Percentiles rank a stretch among this genome's conserved stretches.
These are phyloP conservation scores for Ochropacha duplaris DNA, from an alignment of 2,888 invertebrate species.

Conservation along the genomic window DNA sequence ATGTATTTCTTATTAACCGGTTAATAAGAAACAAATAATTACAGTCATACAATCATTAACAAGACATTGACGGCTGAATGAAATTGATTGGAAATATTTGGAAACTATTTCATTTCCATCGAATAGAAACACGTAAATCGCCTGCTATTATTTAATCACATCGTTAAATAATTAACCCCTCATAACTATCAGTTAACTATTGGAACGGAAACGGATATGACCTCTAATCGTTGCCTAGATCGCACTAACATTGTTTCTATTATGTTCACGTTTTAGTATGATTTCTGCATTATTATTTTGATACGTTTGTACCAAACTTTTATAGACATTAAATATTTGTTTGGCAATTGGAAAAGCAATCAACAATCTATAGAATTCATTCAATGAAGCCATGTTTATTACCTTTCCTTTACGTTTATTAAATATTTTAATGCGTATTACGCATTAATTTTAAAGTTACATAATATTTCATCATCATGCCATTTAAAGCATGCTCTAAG, in stretches of 20 bases:
- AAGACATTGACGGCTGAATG: background rate
- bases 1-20: background rate
- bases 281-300: background rate
- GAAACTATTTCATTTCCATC: background rate
- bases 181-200: background rate
- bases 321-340: background rate
- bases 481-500: too few species aligned
- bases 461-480: background rate
- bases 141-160: background rate
- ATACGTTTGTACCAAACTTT: background rate
- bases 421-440: too few species aligned
- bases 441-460: background rate
- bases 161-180: background rate
- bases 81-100: background rate
- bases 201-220: background rate
- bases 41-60: background rate
- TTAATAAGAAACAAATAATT: background rate
- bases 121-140: background rate
- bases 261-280: background rate
- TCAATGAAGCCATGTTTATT: background rate
- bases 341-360: background rate
- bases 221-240: background rate
- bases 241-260: background rate
- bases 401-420: background rate
- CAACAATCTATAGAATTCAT: too few species aligned